phyloP scores from a whole-genome alignment of 2,888 invertebrate species.

The Anodontia alba region DNA sequence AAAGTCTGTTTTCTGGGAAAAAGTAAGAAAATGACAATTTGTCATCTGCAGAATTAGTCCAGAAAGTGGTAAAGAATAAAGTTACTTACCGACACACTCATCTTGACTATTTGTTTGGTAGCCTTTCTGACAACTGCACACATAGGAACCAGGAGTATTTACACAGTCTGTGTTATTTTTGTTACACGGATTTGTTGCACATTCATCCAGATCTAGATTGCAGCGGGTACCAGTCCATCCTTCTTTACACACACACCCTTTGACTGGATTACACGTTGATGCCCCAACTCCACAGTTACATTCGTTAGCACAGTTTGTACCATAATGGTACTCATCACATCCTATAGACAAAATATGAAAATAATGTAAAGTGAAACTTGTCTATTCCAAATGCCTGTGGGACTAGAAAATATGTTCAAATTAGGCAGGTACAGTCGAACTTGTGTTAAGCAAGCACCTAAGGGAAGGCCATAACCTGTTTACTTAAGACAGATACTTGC shows the following conservation, averaged over 20 bases:
- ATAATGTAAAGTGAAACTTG: no score
- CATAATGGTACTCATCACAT: slow-evolving; percentile 56
- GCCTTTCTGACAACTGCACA: slow-evolving; percentile 58
- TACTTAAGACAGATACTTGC: no score
- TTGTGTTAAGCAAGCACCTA: no score
- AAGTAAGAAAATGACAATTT: no score
- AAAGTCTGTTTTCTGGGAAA: no score
- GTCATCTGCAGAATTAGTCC: no score
- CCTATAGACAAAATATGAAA: slow-evolving; percentile 35
- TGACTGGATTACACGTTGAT: slow-evolving; percentile 42
- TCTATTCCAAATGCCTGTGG: no score
- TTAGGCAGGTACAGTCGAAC: no score
- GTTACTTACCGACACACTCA: slow-evolving; percentile 34
- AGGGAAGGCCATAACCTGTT: no score
- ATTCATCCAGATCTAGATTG: slow-evolving; percentile 60
- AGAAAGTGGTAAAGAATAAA: no score
- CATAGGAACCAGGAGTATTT: slow-evolving; percentile 55
- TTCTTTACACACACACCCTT: slow-evolving; percentile 57
- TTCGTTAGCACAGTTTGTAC: slow-evolving; percentile 51
- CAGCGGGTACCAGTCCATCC: slow-evolving; percentile 63
- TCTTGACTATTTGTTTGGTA: slow-evolving; percentile 36
- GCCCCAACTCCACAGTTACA: slow-evolving; percentile 63
- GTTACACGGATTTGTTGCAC: slow-evolving; percentile 50
- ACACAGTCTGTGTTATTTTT: slow-evolving; percentile 42
- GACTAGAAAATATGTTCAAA: no score